A percentile compares a stretch with the other conserved stretches of the same genome.
Conservation (phyloP, 2,888 invertebrate genomes). For the Synergus umbraculus region DNA sequence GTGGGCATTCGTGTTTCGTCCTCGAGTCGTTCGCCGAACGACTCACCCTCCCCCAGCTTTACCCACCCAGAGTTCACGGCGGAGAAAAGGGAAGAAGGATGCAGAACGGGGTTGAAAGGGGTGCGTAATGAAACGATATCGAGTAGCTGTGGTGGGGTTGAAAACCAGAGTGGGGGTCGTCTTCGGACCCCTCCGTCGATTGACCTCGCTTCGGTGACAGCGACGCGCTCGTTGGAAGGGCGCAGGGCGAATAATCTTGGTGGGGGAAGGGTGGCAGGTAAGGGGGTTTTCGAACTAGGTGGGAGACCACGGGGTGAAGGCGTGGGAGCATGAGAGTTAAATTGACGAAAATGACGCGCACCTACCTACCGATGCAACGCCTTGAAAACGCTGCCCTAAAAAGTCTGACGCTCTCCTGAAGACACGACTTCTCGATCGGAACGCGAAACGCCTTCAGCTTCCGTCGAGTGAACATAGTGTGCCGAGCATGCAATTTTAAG, state of each 20-base stretch:
- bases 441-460: conserved; percentile 7
- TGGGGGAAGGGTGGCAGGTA: conserved; percentile 52
- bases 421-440: conserved; percentile 26
- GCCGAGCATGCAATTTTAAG: conserved; percentile 30
- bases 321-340: conserved; percentile 61
- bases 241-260: conserved; percentile 43
- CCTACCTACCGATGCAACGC: conserved; percentile 52
- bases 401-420: conserved; percentile 46
- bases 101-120: conserved; percentile 53
- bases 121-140: conserved; percentile 77
- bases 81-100: conserved; percentile 35
- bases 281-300: conserved; percentile 27
- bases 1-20: conserved; percentile 75
- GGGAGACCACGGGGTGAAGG: conserved; percentile 32
- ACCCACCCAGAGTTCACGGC: conserved; percentile 20
- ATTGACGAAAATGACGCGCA: conserved; percentile 75
- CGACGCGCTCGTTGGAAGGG: conserved; percentile 51
- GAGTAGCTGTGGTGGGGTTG: conserved; percentile 68
- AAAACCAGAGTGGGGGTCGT: conserved; percentile 52
- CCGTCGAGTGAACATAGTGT: conserved; percentile 23
- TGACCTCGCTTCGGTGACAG: conserved; percentile 75
- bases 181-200: conserved; percentile 73
- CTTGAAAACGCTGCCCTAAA: conserved; percentile 55
- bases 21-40: conserved; percentile 59
- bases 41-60: background rate